These are phyloP conservation scores for Phrynocephalus forsythii DNA, from an alignment of 2,797 vertebrate species.

Conservation along the genomic window DNA sequence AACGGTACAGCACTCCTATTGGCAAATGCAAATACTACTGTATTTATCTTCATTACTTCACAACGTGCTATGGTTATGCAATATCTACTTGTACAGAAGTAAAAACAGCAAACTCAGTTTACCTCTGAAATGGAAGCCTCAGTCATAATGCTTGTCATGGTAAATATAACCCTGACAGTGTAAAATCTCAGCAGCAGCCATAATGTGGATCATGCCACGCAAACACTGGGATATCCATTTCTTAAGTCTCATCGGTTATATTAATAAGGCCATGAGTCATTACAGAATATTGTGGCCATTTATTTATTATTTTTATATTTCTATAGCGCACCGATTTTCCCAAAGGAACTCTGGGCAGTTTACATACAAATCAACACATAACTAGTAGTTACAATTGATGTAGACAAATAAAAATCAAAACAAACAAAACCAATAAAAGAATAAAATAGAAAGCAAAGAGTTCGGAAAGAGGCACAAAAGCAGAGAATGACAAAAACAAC, in stretches of 20 bases:
- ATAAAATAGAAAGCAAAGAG: too few species aligned
- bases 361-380: too few species aligned
- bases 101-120: not conserved
- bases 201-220: not conserved
- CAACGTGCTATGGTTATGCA: not conserved
- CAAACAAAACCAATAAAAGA: too few species aligned
- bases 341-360: too few species aligned
- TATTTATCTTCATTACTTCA: not conserved
- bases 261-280: not conserved
- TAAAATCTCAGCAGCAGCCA: not conserved
- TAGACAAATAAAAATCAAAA: too few species aligned
- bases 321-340: too few species aligned
- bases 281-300: not conserved
- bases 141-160: not conserved
- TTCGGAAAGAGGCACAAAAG: too few species aligned
- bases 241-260: not conserved
- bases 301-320: too few species aligned
- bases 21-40: not conserved
- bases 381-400: too few species aligned
- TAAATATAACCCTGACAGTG: not conserved
- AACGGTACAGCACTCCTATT: not conserved
- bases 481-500: too few species aligned
- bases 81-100: not conserved
- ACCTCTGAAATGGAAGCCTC: conserved; percentile 3
- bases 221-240: conserved; percentile 1